Percentiles rank a stretch among this genome's conserved stretches.
These are phyloP conservation scores for Automeris io DNA, from an alignment of 2,888 invertebrate species.

Conservation along the genomic window DNA sequence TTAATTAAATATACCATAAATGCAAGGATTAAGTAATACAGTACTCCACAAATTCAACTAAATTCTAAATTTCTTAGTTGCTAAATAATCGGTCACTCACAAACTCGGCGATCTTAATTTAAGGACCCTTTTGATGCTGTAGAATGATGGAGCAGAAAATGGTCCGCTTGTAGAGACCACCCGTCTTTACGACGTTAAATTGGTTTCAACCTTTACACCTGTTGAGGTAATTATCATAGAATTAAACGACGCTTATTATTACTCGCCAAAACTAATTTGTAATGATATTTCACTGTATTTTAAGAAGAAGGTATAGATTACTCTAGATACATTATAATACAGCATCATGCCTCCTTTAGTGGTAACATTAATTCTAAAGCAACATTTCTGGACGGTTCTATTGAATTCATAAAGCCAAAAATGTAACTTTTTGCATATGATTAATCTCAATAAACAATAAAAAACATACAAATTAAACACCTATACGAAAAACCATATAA, in stretches of 20 bases:
- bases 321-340: too few relatives aligned
- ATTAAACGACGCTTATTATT: conserved; percentile 12
- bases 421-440: neutral
- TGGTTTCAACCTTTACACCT: conserved; percentile 31
- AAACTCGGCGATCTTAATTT: conserved; percentile 33
- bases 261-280: conserved; percentile 3
- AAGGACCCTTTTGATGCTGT: conserved; percentile 40
- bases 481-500: conserved; percentile 22
- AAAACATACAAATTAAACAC: neutral
- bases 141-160: conserved; percentile 45
- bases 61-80: conserved; percentile 23
- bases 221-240: conserved; percentile 24
- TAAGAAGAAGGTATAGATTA: too few relatives aligned
- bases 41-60: neutral
- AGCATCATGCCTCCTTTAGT: too few relatives aligned
- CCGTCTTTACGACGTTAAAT: conserved; percentile 37
- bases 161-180: conserved; percentile 33
- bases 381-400: too few relatives aligned
- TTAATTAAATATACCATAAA: too few relatives aligned
- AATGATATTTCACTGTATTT: conserved; percentile 2
- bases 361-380: too few relatives aligned
- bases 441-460: neutral
- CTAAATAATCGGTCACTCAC: conserved; percentile 34
- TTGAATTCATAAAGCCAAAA: too few relatives aligned
- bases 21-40: neutral